A percentile compares a stretch with the other conserved stretches of the same genome.
Evolutionary conservation across 1,140 invertebrate genomes (phyloP).

Genomic region (Elysia chlorotica): DNA sequence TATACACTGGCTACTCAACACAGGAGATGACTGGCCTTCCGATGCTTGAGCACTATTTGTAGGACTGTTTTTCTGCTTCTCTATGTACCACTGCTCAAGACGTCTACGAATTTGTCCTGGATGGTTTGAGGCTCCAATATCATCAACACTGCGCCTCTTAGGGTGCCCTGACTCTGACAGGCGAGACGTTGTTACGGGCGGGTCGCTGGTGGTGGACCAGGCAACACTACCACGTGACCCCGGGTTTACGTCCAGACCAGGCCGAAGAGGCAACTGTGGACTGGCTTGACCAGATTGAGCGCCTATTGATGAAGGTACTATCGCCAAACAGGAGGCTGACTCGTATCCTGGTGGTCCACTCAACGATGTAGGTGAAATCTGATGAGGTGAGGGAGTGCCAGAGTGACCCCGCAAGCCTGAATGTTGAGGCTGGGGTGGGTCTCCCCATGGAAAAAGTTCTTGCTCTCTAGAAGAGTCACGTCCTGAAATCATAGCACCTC

Average conservation of each 20-base stretch:
- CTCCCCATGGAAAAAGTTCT: conserved; percentile 32
- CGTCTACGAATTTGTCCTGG: too few relatives aligned
- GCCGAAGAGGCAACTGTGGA: neutral
- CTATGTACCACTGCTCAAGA: too few relatives aligned
- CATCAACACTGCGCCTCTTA: conserved; percentile 26
- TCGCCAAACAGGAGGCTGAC: too few relatives aligned
- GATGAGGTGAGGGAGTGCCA: too few relatives aligned
- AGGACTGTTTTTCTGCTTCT: too few relatives aligned
- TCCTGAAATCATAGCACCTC: neutral
- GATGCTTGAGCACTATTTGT: too few relatives aligned
- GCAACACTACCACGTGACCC: conserved; percentile 22
- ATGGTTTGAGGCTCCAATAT: too few relatives aligned
- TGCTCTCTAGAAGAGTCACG: neutral
- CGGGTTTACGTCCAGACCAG: conserved; percentile 21
- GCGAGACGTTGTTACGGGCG: neutral
- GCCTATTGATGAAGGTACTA: too few relatives aligned
- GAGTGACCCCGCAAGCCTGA: too few relatives aligned
- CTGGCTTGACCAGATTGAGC: neutral
- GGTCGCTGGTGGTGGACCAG: conserved; percentile 24
- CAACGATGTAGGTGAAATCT: too few relatives aligned
- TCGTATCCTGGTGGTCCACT: too few relatives aligned
- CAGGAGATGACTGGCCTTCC: conserved; percentile 30
- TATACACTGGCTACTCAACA: conserved; percentile 14
- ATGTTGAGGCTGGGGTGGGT: neutral
- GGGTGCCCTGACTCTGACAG: neutral